These are phyloP conservation scores for Lasius fuliginosus DNA, from an alignment of 2,888 invertebrate species.

Conservation along the genomic window DNA sequence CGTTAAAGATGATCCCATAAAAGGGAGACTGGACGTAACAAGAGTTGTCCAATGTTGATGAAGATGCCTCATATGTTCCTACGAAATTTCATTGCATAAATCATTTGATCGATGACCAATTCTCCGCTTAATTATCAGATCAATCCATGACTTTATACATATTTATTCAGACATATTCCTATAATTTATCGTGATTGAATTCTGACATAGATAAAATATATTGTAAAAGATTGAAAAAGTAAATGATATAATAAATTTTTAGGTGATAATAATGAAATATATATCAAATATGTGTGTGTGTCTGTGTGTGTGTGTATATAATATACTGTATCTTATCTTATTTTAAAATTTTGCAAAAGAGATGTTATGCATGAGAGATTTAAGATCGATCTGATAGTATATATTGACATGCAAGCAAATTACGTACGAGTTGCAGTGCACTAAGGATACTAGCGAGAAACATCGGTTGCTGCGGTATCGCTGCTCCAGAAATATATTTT, in stretches of 20 bases:
- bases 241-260: background rate
- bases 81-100: background rate
- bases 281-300: background rate
- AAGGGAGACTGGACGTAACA: slow-evolving; percentile 93
- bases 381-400: background rate
- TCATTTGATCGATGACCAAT: background rate
- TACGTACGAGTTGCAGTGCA: slow-evolving; percentile 89
- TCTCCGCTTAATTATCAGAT: background rate
- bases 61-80: slow-evolving; percentile 90
- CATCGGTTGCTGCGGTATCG: slow-evolving; percentile 93
- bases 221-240: background rate
- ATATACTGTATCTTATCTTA: background rate
- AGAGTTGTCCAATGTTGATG: slow-evolving; percentile 95
- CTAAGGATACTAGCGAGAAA: slow-evolving; percentile 93
- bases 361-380: background rate
- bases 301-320: background rate
- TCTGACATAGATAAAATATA: background rate
- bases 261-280: background rate
- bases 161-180: background rate
- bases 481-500: slow-evolving; percentile 89
- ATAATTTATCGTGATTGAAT: background rate
- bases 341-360: background rate
- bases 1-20: slow-evolving; percentile 92
- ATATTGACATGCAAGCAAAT: background rate
- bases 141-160: background rate